Evolutionary conservation across 2,797 vertebrate genomes (phyloP), one percentile per base, ranked within the genome.

Genomic region (Heterohyrax brucei): DNA sequence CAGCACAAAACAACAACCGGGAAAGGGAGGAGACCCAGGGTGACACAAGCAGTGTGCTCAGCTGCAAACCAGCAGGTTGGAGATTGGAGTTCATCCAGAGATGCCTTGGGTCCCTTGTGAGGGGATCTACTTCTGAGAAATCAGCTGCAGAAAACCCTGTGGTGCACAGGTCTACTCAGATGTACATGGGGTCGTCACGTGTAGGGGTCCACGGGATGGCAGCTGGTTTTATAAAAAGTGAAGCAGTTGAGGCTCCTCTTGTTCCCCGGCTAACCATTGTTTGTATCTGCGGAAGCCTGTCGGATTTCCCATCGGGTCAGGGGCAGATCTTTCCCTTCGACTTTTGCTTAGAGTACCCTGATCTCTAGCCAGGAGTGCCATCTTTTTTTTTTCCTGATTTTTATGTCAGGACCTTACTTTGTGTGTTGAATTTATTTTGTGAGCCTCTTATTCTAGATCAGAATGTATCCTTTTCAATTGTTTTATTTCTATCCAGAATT

Each of bases 401-500:
- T 81, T 46, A 30, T 16, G 50, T 66, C 16, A 26, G 44, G 26
- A 4, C 61, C 64, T 79, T 48, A 18, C 10, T 53, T 53, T 82
- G 26, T 72, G 10, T 50, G 30, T 79, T 28, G 77, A 13, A 80
- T 80, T 77, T 48, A 64, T 56, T 62, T 48, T 81, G 77, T 6
- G 9, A 89, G 53, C 48, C 10, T 93, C 39, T 64, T 59, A 76
- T 48, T 68, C 73, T 92, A 79, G 24, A 48, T 77, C 19, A 78
- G 26, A 10, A 87, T 82, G n/a, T 39, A 84, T 50, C 85, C 68
- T 26, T 18, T 48, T 79, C 64, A 81, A 2, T 61, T 79, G 30
- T 85, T 72, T 72, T 72, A 87, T 86, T 88, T 90, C 59, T 93
- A 46, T 59, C 53, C 66, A 73, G 48, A 61, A 87, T 79, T 86